Evolutionary conservation across 2,888 invertebrate genomes (phyloP), one percentile per base, ranked within the genome.

Genomic region (Limnephilus rhombicus): DNA sequence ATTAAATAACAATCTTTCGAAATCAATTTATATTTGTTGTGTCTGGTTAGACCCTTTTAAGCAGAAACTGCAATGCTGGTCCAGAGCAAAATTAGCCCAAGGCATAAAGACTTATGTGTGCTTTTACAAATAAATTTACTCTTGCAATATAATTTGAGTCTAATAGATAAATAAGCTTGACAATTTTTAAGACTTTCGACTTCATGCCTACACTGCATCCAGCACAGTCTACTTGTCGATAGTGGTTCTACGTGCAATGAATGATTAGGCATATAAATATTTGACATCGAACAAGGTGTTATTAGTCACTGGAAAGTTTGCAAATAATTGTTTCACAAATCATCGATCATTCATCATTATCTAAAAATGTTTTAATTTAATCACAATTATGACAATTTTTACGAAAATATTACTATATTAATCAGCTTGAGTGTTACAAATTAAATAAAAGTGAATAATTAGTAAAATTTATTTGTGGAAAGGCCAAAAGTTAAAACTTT

Each of bases 221-320:
- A 7, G 5, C 24, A 24, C 68, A 68, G 68, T 68, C 45, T 9
- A 24, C 7, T n/a, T 5, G 9, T 68, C 68, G 5, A 24, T 3
- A 9, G 24, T 68, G 24, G 68, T 68, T 68, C 68, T n/a, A 68
- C 9, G 68, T 68, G 7, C 68, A 68, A 68, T 68, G 68, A 68
- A 68, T n/a, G 68, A 68, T 68, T 68, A 68, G 68, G 9, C 68
- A 11, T 68, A 68, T 68, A 68, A 24, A 41, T 34, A 34, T 34
- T 83, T 34, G 83, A 83, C 37, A 34, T 37, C n/a, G 83, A 83
- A 34, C 83, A 83, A 37, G 34, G n/a, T 83, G 83, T 83, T 41
- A 83, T 83, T 83, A 83, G 31, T 37, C 37, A 7, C 83, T n/a
- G 83, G 9, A 2, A 83, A 34, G 37, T 37, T 9, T 34, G 37